Evolutionary conservation across 2,888 invertebrate genomes (phyloP).

Genomic region (Drosophila suboccidentalis): DNA sequence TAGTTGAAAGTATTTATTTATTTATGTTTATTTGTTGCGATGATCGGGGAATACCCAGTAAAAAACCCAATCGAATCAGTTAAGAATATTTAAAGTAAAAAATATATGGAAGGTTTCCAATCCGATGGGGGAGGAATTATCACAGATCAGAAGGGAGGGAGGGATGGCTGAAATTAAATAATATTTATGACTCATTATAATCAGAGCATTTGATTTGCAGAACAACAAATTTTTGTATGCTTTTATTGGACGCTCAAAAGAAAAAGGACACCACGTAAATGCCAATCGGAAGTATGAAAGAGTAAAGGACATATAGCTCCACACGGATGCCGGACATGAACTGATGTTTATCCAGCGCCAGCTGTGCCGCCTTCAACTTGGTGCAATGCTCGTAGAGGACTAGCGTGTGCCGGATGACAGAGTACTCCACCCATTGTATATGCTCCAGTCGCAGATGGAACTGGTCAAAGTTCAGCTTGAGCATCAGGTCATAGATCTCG

Average conservation of each 20-base stretch:
- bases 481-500: conserved; percentile 37
- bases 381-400: conserved; percentile 48
- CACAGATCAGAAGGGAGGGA: too few species aligned
- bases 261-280: conserved; percentile 41
- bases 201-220: conserved; percentile 4
- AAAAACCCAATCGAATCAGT: too few species aligned
- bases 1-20: conserved; percentile 43
- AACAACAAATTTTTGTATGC: conserved; percentile 15
- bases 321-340: not conserved
- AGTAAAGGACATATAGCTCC: conserved; percentile 30
- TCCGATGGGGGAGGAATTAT: too few species aligned
- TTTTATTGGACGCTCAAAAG: conserved; percentile 26
- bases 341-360: conserved; percentile 20
- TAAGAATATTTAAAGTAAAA: too few species aligned
- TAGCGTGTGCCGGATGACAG: conserved; percentile 41
- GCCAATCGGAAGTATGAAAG: conserved; percentile 14
- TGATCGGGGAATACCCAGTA: too few species aligned
- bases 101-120: too few species aligned
- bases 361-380: conserved; percentile 35
- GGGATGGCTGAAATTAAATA: too few species aligned
- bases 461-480: conserved; percentile 6
- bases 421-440: conserved; percentile 52
- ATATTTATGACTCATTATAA: too few species aligned
- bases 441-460: conserved; percentile 41
- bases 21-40: too few species aligned